phyloP scores from a whole-genome alignment of 2,797 vertebrate genomes.

The Syndactyla subalaris region DNA sequence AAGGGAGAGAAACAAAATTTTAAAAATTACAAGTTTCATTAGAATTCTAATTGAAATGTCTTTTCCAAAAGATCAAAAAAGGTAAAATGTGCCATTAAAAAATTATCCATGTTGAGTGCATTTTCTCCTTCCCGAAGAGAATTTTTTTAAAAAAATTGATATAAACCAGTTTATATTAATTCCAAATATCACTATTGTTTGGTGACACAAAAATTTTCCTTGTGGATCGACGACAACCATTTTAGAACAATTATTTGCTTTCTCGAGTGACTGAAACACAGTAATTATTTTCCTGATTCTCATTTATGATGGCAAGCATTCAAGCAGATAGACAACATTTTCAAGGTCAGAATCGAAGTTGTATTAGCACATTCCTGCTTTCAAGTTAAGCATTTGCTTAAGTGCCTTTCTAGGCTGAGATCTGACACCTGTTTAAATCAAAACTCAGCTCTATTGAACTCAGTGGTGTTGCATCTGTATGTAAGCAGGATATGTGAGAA shows the following conservation, averaged over 20 bases:
- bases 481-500: constrained; percentile 12
- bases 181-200: background rate
- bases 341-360: constrained; percentile 34
- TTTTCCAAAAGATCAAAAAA: background rate
- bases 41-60: background rate
- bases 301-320: background rate
- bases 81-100: background rate
- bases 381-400: constrained; percentile 42
- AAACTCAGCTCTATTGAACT: constrained; percentile 41
- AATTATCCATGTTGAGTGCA: background rate
- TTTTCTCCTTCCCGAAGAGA: background rate
- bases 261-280: background rate
- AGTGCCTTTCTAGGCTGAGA: constrained; percentile 49
- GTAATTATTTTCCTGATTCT: constrained; percentile 3
- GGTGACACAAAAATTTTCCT: background rate
- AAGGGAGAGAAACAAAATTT: background rate
- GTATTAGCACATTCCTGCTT: constrained; percentile 52
- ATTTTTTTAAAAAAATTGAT: background rate
- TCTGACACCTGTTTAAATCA: constrained; percentile 62
- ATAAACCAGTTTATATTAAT: background rate
- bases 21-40: background rate
- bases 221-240: background rate
- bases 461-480: background rate
- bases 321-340: constrained; percentile 3
- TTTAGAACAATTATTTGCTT: constrained; percentile 8